Percentiles rank a stretch among this genome's conserved stretches.
phyloP scores from a whole-genome alignment of 2,888 invertebrate species.

The Aproaerema taeniolella region DNA sequence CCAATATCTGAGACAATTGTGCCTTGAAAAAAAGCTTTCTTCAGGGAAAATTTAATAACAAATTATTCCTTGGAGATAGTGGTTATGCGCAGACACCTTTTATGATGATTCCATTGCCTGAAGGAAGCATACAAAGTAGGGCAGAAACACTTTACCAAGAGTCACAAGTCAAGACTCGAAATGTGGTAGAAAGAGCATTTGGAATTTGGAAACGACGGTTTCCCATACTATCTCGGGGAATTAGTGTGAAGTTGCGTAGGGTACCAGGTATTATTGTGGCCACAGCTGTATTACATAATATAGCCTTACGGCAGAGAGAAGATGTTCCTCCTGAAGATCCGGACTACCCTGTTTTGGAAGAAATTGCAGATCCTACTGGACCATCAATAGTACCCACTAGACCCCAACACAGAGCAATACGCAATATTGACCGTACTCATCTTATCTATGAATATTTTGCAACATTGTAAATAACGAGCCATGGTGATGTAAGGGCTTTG shows the following conservation, averaged over 20 bases:
- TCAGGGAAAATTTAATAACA: slow-evolving; percentile 5
- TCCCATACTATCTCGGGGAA: slow-evolving; percentile 4
- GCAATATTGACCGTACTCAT: neutral
- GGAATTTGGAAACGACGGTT: slow-evolving; percentile 18
- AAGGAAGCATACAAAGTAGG: neutral
- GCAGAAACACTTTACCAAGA: slow-evolving; percentile 13
- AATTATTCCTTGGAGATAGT: slow-evolving; percentile 15
- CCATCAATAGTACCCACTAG: no score
- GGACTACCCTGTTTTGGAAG: neutral
- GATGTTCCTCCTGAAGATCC: neutral
- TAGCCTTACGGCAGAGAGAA: neutral
- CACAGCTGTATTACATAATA: neutral
- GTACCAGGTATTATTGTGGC: neutral
- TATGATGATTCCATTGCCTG: slow-evolving; percentile 16
- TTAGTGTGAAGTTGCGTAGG: neutral
- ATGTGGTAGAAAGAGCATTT: slow-evolving; percentile 17
- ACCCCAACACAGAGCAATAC: neutral
- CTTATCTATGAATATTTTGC: neutral
- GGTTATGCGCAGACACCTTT: slow-evolving; percentile 16
- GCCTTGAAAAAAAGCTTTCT: slow-evolving; percentile 9
- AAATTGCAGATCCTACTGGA: neutral
- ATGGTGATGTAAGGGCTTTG: no score
- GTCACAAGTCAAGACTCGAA: slow-evolving; percentile 14
- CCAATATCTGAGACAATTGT: slow-evolving; percentile 14
- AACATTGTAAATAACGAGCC: neutral